Evolutionary conservation across 1,140 invertebrate genomes (phyloP), one percentile per base, ranked within the genome.

Genomic region (silkworm (Bombyx mori)): DNA sequence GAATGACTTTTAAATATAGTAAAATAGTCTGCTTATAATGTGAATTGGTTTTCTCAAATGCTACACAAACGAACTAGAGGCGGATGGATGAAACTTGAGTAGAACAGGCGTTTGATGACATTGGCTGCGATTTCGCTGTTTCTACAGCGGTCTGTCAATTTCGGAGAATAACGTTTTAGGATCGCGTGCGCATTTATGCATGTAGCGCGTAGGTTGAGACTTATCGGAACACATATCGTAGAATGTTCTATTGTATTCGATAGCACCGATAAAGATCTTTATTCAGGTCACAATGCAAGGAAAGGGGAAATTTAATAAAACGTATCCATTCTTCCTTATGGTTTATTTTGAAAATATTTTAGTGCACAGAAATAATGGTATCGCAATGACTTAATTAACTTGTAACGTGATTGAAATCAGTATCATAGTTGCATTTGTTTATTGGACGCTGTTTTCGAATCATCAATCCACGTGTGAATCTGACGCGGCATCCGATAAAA

Each of bases 211-310:
- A 67, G 69, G 69, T 54, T 44, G 66, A 60, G 62, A 62, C 67
- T 71, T 72, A 67, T 65, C 62, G 61, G 61, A 57, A 62, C 58
- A 69, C 46, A 47, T 60, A 66, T 56, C 61, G 49, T 65, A 62
- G 63, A 63, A 69, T 69, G 67, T 72, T 60, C 67, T 56, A 72
- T 72, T 72, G 70, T 71, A 58, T 67, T 67, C 65, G 46, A 52
- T 43, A 54, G 48, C 49, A 45, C 54, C 56, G 53, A 67, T 65
- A 50, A 46, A 62, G 42, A 66, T 66, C 61, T 50, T 62, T 67
- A 68, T 68, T 61, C 55, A 47, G 65, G 57, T 62, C 67, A 61
- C 58, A 70, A 63, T 35, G 26, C 26, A 3, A 35, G 26, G 26
- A 35, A 35, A 35, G 26, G 26, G 2, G 26, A 35, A 35, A 35